Evolutionary conservation across 2,113 vertebrate genomes (phyloP).

Genomic region (Peromyscus leucopus): DNA sequence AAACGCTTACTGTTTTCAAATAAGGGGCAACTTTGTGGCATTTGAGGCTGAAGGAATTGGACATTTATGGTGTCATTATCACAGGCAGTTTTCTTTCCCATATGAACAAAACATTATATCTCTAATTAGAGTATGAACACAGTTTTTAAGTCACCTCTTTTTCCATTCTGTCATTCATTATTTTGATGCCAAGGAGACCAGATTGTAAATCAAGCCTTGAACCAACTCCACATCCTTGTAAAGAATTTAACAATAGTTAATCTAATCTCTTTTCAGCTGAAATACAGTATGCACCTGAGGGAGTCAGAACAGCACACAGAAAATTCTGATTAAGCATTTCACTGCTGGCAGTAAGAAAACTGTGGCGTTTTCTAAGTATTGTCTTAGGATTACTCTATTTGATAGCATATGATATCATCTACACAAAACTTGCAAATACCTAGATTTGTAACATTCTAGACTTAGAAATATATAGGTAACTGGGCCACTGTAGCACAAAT

Average conservation of each 20-base stretch:
- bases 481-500: neutral
- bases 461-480: slow-evolving; percentile 26
- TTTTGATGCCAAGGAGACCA: slow-evolving; percentile 58
- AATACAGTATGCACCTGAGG: slow-evolving; percentile 35
- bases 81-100: slow-evolving; percentile 30
- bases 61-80: neutral
- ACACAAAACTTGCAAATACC: slow-evolving; percentile 17
- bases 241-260: slow-evolving; percentile 72
- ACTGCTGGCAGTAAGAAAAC: slow-evolving; percentile 26
- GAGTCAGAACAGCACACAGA: slow-evolving; percentile 59
- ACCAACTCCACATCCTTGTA: slow-evolving; percentile 45
- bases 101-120: slow-evolving; percentile 5
- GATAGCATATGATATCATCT: slow-evolving; percentile 45
- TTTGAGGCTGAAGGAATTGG: neutral
- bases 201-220: slow-evolving; percentile 62
- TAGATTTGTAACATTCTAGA: slow-evolving; percentile 41
- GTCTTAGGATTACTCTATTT: slow-evolving; percentile 51
- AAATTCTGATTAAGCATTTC: slow-evolving; percentile 47
- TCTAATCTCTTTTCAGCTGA: slow-evolving; percentile 52
- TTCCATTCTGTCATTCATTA: slow-evolving; percentile 21
- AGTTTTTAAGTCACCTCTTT: slow-evolving; percentile 46
- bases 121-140: slow-evolving; percentile 50
- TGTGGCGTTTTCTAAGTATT: slow-evolving; percentile 53
- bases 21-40: neutral
- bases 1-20: slow-evolving; percentile 21